phyloP scores from a whole-genome alignment of 2,888 invertebrate species.

The Diabrotica balteata region DNA sequence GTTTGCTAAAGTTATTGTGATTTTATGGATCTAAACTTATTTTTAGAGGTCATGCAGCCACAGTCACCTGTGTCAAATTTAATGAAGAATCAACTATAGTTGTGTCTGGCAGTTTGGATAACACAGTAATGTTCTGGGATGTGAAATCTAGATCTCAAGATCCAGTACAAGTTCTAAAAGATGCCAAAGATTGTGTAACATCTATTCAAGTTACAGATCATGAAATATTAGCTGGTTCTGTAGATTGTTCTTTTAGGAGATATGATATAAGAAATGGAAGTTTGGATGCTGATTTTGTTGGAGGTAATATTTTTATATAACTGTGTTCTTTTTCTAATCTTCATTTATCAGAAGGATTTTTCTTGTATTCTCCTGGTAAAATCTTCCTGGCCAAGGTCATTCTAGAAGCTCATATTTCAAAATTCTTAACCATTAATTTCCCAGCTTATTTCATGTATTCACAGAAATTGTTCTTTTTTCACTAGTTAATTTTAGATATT shows the following conservation, averaged over 20 bases:
- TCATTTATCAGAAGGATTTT: too few species aligned
- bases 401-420: too few species aligned
- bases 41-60: conserved; percentile 82
- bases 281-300: conserved; percentile 83
- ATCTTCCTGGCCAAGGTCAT: too few species aligned
- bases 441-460: too few species aligned
- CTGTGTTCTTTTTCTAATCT: too few species aligned
- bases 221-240: conserved; percentile 89
- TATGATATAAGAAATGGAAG: conserved; percentile 93
- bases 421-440: too few species aligned
- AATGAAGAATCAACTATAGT: conserved; percentile 95
- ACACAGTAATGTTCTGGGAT: conserved; percentile 94
- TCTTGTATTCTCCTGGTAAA: too few species aligned
- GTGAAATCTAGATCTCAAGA: conserved; percentile 71
- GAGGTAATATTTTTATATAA: conserved; percentile 63
- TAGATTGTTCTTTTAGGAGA: conserved; percentile 84
- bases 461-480: too few species aligned
- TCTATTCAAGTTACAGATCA: conserved; percentile 82
- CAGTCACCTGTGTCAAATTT: conserved; percentile 85
- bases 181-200: conserved; percentile 92
- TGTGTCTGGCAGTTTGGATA: conserved; percentile 93
- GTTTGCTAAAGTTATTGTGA: too few species aligned
- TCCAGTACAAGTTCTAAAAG: conserved; percentile 83
- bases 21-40: not conserved
- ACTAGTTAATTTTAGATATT: too few species aligned